Percentiles rank a stretch among this genome's conserved stretches.
phyloP scores from a whole-genome alignment of 2,113 vertebrate genomes.

The Calyptommatus sinebrachiatus region DNA sequence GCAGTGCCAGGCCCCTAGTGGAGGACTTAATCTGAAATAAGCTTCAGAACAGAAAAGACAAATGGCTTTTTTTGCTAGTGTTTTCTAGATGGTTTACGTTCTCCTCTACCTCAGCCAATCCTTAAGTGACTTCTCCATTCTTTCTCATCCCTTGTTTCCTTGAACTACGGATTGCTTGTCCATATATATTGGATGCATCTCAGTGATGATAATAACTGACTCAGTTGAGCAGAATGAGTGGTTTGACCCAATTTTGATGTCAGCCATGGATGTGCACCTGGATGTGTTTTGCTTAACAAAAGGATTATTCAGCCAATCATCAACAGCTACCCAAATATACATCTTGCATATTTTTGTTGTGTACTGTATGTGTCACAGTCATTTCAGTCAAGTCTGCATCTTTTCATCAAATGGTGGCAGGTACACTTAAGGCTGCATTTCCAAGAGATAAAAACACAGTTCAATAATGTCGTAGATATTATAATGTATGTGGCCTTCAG shows the following conservation, averaged over 20 bases:
- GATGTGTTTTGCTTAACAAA: background rate
- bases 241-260: background rate
- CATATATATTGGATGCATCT: background rate
- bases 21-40: too few species aligned
- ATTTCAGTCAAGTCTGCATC: background rate
- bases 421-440: background rate
- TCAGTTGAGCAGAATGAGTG: constrained; percentile 1
- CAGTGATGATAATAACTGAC: background rate
- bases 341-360: background rate
- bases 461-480: too few species aligned
- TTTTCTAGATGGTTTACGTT: background rate
- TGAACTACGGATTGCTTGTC: background rate
- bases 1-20: too few species aligned
- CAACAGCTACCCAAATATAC: background rate
- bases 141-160: background rate
- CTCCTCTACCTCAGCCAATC: background rate
- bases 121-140: background rate
- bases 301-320: constrained; percentile 3
- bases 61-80: background rate
- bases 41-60: too few species aligned
- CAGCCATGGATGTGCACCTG: background rate
- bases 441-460: too few species aligned
- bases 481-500: too few species aligned
- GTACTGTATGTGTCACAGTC: background rate
- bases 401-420: constrained; percentile 3